Evolutionary conservation across 2,113 vertebrate genomes (phyloP), one percentile per base, ranked within the genome.

Genomic region (Suncus etruscus): DNA sequence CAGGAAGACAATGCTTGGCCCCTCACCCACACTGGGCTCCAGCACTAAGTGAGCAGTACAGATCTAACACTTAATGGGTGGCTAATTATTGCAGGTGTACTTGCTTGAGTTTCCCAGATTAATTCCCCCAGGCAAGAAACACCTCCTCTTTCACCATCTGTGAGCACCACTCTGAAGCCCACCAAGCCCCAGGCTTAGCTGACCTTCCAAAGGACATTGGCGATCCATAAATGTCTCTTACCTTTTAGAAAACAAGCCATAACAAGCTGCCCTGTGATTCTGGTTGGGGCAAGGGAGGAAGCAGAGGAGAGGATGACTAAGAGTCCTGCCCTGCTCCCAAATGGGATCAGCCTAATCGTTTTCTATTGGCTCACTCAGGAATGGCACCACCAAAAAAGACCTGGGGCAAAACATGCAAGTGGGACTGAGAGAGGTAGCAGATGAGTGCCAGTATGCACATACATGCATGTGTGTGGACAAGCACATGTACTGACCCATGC

Each of bases 51-150:
- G 89, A 50, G 51, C 0, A 65, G 83, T 18, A 80, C 11, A 73
- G 32, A 72, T 12, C 79, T 70, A 83, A 61, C 47, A 70, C 18
- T 87, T 85, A 87, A 91, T 48, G 69, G 89, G 50, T 47, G 54
- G 29, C 83, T 90, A 91, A 92, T 92, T 88, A 77, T 86, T 90
- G 69, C 86, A 93, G 73, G 73, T 90, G 22, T 78, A 45, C 50
- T 78, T 8, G 8, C 39, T 91, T 83, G 81, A 86, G 27, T 89
- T 89, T 63, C 51, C 68, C 11, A 86, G 47, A 11, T 65, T 61
- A 77, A 29, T 45, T 91, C 27, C 61, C 54, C 16, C 6, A 65
- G 73, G 75, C 29, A 91, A 10, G 18, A 89, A 76, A 11, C 39
- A 22, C 50, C 51, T 83, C 48, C 90, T 77, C 76, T 83, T 72